Conservation (phyloP, 2,797 vertebrate genomes). For the Periparus ater region DNA sequence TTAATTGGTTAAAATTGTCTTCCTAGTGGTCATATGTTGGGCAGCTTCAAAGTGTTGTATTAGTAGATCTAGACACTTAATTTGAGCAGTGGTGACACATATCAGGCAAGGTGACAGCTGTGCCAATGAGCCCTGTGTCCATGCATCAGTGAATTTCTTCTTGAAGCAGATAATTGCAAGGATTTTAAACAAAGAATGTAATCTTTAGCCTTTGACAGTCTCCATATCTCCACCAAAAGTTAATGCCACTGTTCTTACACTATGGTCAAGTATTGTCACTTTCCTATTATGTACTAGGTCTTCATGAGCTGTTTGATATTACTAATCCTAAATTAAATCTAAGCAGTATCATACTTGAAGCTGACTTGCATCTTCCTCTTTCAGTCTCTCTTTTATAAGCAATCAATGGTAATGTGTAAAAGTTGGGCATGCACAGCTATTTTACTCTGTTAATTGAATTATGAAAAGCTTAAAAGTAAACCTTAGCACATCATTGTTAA, state of each 20-base stretch:
- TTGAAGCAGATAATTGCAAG: slow-evolving; percentile 4
- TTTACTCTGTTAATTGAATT: slow-evolving; percentile 39
- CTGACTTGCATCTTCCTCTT: not conserved
- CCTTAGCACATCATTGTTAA: not conserved
- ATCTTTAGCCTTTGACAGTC: slow-evolving; percentile 17
- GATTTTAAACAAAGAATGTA: slow-evolving; percentile 28
- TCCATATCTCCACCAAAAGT: not conserved
- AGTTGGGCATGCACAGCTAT: not conserved
- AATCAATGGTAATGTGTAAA: slow-evolving; percentile 26
- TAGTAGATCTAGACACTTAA: not conserved
- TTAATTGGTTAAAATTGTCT: slow-evolving; percentile 14
- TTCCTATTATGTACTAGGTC: not conserved
- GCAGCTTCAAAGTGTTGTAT: not conserved
- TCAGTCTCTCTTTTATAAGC: slow-evolving; percentile 19
- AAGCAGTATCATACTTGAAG: not conserved
- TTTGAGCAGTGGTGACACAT: not conserved
- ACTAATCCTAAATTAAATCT: slow-evolving; percentile 16
- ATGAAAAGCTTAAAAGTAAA: slow-evolving; percentile 9
- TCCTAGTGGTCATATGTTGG: not conserved
- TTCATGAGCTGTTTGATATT: not conserved
- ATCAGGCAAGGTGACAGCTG: not conserved
- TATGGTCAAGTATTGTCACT: not conserved
- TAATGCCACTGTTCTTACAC: not conserved
- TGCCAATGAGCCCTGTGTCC: not conserved
- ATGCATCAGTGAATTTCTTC: not conserved